Percentiles rank a stretch among this genome's conserved stretches.
phyloP scores from a whole-genome alignment of 23 tunicate genomes.

The Phallusia fumigata region DNA sequence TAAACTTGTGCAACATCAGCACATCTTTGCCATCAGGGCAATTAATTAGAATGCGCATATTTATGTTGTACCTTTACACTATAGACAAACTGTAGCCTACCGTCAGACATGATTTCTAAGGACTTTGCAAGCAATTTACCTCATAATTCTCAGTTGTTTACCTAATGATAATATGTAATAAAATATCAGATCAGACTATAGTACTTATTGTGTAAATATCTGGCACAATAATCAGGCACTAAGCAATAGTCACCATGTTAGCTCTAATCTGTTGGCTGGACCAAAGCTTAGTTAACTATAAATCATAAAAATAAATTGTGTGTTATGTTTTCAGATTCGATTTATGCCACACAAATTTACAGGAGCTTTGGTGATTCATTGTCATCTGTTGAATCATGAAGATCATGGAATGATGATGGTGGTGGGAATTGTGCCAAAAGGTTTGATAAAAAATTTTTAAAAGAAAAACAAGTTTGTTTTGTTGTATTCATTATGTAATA shows the following conservation, averaged over 20 bases:
- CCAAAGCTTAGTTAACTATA: not conserved
- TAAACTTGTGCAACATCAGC: too few relatives aligned
- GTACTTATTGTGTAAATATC: too few relatives aligned
- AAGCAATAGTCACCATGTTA: not conserved
- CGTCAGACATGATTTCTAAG: too few relatives aligned
- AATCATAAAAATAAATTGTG: not conserved
- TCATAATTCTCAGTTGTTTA: too few relatives aligned
- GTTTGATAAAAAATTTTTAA: not conserved
- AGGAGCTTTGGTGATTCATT: constrained; percentile 35
- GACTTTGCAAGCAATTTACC: too few relatives aligned
- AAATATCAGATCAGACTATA: too few relatives aligned
- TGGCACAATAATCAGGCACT: not conserved
- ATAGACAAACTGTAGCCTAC: too few relatives aligned
- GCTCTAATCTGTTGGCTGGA: not conserved
- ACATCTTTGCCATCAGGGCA: too few relatives aligned
- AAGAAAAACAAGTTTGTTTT: not conserved
- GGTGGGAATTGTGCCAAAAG: not conserved
- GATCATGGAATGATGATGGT: constrained; percentile 50
- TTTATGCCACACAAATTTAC: constrained; percentile 21
- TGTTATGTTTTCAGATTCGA: constrained; percentile 19
- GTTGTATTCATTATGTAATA: too few relatives aligned
- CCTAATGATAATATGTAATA: too few relatives aligned
- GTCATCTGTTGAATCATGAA: constrained; percentile 23
- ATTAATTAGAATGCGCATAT: too few relatives aligned
- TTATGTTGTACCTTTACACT: too few relatives aligned